Percentiles rank a stretch among this genome's conserved stretches.
Conservation (phyloP, 2,888 invertebrate genomes). For the Sarcophaga subvicina region DNA sequence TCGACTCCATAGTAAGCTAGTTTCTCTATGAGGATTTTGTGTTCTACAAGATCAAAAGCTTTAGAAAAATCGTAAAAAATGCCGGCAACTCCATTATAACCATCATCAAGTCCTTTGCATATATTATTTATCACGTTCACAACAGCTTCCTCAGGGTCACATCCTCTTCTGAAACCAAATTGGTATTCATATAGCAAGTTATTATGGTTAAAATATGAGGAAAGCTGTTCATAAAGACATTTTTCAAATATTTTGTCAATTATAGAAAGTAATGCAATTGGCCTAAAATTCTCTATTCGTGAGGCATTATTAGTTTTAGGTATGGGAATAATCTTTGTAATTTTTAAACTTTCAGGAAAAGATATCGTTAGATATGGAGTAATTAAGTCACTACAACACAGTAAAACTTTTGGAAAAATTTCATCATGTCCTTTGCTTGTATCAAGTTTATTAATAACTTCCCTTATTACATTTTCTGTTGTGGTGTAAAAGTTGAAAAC, state of each 20-base stretch:
- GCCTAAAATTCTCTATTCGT: too few species aligned
- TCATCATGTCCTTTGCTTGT: too few species aligned
- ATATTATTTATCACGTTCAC: constrained; percentile 18
- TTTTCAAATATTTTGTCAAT: constrained; percentile 42
- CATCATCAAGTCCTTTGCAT: constrained; percentile 2
- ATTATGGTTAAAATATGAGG: constrained; percentile 6
- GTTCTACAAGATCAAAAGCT: too few species aligned
- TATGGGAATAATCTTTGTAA: too few species aligned
- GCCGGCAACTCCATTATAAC: neutral
- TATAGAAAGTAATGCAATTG: neutral
- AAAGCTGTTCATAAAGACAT: constrained; percentile 11
- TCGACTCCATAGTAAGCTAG: neutral
- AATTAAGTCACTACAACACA: too few species aligned
- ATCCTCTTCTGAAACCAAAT: constrained; percentile 34
- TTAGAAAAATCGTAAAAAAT: neutral
- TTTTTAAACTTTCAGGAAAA: too few species aligned
- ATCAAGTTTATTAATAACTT: too few species aligned
- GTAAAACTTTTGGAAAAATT: neutral
- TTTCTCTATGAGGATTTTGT: too few species aligned
- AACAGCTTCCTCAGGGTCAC: constrained; percentile 34
- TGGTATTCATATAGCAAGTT: neutral
- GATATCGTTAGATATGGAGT: neutral
- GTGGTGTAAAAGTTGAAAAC: too few species aligned
- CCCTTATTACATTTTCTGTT: too few species aligned
- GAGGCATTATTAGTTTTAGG: too few species aligned